Percentiles rank a stretch among this genome's conserved stretches.
phyloP scores from a whole-genome alignment of 2,113 vertebrate genomes.

The Butorides virescens region DNA sequence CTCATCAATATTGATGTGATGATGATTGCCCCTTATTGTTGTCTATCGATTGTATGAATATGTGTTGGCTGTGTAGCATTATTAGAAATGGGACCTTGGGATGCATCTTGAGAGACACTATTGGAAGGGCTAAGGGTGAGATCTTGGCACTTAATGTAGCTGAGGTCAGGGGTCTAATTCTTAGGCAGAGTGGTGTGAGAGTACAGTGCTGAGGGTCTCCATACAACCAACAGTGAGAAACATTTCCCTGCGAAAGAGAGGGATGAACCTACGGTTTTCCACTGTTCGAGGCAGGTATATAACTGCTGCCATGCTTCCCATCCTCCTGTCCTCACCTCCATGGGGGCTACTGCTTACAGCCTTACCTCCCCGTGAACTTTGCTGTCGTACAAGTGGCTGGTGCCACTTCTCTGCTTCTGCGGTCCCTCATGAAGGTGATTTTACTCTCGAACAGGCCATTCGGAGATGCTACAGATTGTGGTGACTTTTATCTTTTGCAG shows the following conservation, averaged over 20 bases:
- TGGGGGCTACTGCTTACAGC: not conserved
- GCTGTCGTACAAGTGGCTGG: not conserved
- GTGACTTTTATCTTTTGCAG: not conserved
- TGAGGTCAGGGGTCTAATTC: not conserved
- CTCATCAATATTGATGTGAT: not conserved
- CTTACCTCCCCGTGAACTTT: not conserved
- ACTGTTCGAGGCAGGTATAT: not conserved
- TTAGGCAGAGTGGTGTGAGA: rapidly evolving
- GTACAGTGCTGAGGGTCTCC: not conserved
- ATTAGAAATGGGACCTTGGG: not conserved
- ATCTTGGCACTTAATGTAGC: not conserved
- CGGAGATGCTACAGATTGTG: not conserved
- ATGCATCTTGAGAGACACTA: not conserved
- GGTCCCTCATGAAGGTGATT: not conserved
- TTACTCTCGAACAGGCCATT: not conserved
- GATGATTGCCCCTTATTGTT: not conserved
- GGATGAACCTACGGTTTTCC: not conserved
- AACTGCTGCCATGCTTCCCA: not conserved
- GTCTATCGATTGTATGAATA: not conserved
- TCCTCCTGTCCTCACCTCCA: not conserved
- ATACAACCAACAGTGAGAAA: not conserved
- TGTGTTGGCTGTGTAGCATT: not conserved
- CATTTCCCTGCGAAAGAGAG: not conserved
- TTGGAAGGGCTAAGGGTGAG: not conserved
- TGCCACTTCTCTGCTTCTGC: not conserved